These are phyloP conservation scores for Trichogramma dendrolimi DNA, from an alignment of 2,888 invertebrate genomes.

Conservation along the genomic window DNA sequence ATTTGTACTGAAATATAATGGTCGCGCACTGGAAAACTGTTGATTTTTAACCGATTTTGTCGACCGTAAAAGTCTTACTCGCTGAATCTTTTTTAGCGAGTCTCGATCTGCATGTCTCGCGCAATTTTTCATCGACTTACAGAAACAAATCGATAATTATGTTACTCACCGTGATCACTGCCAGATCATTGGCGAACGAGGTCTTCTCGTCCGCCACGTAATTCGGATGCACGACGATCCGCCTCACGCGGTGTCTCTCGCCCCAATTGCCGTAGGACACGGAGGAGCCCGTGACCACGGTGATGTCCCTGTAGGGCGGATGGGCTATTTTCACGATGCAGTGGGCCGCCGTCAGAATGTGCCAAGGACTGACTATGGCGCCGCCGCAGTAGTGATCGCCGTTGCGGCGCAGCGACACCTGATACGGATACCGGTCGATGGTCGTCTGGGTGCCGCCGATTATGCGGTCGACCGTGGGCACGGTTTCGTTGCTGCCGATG, in stretches of 20 bases:
- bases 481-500: background rate
- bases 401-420: conserved; percentile 16
- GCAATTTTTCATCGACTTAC: no score
- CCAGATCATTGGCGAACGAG: conserved; percentile 21
- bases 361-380: conserved; percentile 16
- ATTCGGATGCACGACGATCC: conserved; percentile 1
- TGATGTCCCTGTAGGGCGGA: background rate
- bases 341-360: conserved; percentile 31
- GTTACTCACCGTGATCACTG: conserved; percentile 27
- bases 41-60: no score
- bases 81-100: no score
- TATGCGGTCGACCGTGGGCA: no score
- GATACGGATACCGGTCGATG: conserved; percentile 24
- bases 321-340: conserved; percentile 12
- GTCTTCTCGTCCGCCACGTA: conserved; percentile 2
- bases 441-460: conserved; percentile 15
- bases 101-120: no score
- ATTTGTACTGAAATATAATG: no score
- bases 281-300: conserved; percentile 21
- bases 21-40: no score
- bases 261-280: conserved; percentile 2
- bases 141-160: no score
- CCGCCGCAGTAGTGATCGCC: conserved; percentile 29
- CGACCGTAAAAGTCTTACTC: no score
- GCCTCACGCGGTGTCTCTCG: background rate